Evolutionary conservation across 2,888 invertebrate genomes (phyloP), one percentile per base, ranked within the genome.

Genomic region (Rhorus exstirpatorius): DNA sequence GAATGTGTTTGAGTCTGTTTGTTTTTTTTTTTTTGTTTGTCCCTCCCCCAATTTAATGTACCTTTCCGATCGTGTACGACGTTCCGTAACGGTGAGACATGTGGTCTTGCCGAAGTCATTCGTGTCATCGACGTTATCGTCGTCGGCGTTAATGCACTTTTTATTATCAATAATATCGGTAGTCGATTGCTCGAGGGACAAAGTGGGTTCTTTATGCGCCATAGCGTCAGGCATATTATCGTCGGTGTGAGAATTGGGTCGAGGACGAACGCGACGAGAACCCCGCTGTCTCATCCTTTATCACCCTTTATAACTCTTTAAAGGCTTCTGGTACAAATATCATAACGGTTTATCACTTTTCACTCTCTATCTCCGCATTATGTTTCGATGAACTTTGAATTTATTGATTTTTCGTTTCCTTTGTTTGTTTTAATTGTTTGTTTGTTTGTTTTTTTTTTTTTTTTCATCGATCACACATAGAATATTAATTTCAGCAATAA

Each of bases 61-160:
- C 92, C 92, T 92, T 88, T 92, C 92, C 19, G 92, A 92, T 75
- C 89, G 89, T 21, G 91, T 90, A 53, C 91, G 89, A 49, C 89
- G 87, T 76, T 88, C 88, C 63, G 85, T 84, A 74, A 86, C 83
- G 19, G 76, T 77, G 51, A 86, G 81, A 19, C 70, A 77, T 44
- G 63, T 63, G 31, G 38, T 72, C 35, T 68, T 68, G 67, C 35
- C 61, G 55, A 71, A 75, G 76, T 80, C 83, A 61, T 85, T 84
- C 58, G 80, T 78, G 55, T 77, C 55, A 71, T 85, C 84, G 75
- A 84, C 85, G 51, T 82, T 82, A 24, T 82, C 65, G 76, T 70
- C 76, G 76, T 82, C 63, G 71, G 68, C 71, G 70, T 81, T 81
- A 81, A 83, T 77, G 78, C 87, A 88, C 79, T 84, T 87, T 72